Base-by-base conservation (phyloP, 2,113 vertebrate genomes). In the Zingel zingel region DNA sequence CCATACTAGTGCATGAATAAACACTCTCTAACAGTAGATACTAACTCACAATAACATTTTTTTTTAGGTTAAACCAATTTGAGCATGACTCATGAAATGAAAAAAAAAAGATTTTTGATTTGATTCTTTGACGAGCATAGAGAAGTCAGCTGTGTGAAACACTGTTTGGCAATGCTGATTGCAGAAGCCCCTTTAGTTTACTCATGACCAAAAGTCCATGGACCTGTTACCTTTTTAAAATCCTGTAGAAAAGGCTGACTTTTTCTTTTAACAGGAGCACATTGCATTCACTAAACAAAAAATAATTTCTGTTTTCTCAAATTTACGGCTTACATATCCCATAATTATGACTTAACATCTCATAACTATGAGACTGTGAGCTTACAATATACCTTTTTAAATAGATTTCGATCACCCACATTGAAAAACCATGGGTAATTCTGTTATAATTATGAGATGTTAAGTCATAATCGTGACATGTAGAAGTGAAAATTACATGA, bases 101-200 rank as follows among this genome's bases (percentile, higher is more conserved):
- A 5, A 48, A 56, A 9, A 14, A 56, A 7, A 25, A 2, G 27
- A n/a, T 27, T 27, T 27, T 23, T 2, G 33, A 16, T 21, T 45
- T 8, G 16, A 11, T 54, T 1, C 9, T 54, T 14, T 0, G 14
- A 33, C 33, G 2, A 33, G 33, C 33, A 33, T 51, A 57, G 3
- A 71, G 2, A 1, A 78, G 16, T 68, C 16, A 33, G 45, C 25
- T 23, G 18, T 25, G 53, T 0, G 39, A 67, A 27, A 47, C 59
- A 14, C 0, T 25, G 33, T 47, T 14, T 47, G 23, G 61, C 7
- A 48, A 43, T 19, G 18, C 47, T 56, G 21, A 80, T 19, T 36
- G 57, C 59, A 62, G 58, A 61, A 30, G 21, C 45, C 7, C 90
- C 91, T 94, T 94, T 84, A 93, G 93, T 93, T 95, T 94, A 95